Conservation (phyloP, 2,113 vertebrate species). For the Puntigrus tetrazona region DNA sequence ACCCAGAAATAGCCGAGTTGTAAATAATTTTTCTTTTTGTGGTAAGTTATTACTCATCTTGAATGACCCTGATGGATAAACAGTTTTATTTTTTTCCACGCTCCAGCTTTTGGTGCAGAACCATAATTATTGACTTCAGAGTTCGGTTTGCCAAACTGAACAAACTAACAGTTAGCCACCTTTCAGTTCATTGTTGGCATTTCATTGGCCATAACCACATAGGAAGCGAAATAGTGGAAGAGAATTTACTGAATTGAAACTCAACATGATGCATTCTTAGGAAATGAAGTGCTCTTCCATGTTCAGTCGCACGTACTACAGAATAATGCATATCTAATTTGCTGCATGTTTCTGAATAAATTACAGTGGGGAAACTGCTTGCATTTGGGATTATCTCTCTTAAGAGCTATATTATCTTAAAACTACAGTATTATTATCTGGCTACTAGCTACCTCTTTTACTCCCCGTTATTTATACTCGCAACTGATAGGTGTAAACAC, state of each 20-base stretch:
- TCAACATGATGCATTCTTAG: not conserved
- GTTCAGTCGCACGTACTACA: not conserved
- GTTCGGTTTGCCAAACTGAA: not conserved
- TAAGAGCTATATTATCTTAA: not conserved
- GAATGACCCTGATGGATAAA: not conserved
- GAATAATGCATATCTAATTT: not conserved
- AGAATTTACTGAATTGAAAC: not conserved
- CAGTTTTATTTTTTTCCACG: not conserved
- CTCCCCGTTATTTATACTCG: not conserved
- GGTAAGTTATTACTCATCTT: no score
- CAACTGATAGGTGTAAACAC: not conserved
- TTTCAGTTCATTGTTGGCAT: slow-evolving; percentile 14
- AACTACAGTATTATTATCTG: not conserved
- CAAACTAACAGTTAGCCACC: not conserved
- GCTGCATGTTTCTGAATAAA: not conserved
- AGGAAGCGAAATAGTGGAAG: not conserved
- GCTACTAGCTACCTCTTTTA: not conserved
- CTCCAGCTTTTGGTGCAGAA: not conserved
- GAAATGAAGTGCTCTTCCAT: not conserved
- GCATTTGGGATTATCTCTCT: not conserved
- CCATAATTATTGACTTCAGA: not conserved
- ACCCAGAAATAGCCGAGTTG: no score
- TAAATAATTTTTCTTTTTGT: no score
- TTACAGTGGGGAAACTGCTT: not conserved
- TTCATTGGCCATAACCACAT: not conserved